phyloP scores from a whole-genome alignment of 1,140 invertebrate species.

The Homalodisca vitripennis region DNA sequence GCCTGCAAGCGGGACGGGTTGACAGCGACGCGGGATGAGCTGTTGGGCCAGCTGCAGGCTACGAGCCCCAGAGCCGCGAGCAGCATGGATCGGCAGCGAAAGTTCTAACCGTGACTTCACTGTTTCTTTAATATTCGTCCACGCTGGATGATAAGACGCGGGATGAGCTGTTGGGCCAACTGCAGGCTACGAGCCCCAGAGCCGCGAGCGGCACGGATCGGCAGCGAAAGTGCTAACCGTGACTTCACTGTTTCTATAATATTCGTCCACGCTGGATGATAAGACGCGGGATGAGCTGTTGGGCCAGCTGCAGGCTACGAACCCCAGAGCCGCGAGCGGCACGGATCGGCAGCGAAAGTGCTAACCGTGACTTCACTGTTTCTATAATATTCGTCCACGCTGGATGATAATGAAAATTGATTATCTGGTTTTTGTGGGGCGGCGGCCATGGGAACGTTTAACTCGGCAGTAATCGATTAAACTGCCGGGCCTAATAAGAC shows the following conservation, averaged over 20 bases:
- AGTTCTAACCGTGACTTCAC: neutral
- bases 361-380: neutral
- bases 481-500: slow-evolving; percentile 16
- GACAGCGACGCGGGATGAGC: too few species aligned
- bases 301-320: neutral
- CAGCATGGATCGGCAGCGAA: too few species aligned
- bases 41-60: too few species aligned
- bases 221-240: neutral
- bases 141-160: too few species aligned
- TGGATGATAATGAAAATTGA: slow-evolving; percentile 16
- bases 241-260: neutral
- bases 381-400: neutral
- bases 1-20: too few species aligned
- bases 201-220: too few species aligned
- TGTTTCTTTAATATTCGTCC: slow-evolving; percentile 3
- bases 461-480: slow-evolving; percentile 17
- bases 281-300: neutral
- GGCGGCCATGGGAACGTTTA: slow-evolving; percentile 26
- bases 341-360: neutral
- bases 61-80: too few species aligned
- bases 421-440: slow-evolving; percentile 15
- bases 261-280: neutral
- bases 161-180: too few species aligned
- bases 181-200: too few species aligned
- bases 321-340: neutral